A percentile compares a stretch with the other conserved stretches of the same genome.
Conservation (phyloP, 2,797 vertebrate species). For the Sibirionetta formosa region DNA sequence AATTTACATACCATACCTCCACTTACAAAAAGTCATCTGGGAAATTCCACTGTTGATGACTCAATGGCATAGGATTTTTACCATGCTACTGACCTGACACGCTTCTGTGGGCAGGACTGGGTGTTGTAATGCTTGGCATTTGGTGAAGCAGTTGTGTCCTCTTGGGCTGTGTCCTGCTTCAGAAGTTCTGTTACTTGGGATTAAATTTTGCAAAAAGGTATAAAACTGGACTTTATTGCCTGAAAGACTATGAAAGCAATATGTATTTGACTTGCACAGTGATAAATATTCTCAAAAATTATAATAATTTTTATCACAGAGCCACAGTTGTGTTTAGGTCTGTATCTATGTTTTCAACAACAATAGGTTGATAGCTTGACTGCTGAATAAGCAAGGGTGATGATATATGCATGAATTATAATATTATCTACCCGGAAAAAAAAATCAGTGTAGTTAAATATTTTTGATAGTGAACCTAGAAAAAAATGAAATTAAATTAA, state of each 20-base stretch:
- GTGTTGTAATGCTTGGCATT: not conserved
- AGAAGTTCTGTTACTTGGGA: not conserved
- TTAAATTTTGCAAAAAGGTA: not conserved
- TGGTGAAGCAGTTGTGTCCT: not conserved
- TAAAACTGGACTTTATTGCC: not conserved
- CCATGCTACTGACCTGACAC: not conserved
- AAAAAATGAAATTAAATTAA: no score
- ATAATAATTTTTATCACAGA: not conserved
- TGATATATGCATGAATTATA: not conserved
- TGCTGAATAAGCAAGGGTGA: not conserved
- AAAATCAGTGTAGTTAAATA: not conserved
- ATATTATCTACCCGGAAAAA: not conserved
- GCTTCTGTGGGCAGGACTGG: fast-evolving
- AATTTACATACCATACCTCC: not conserved
- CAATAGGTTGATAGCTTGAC: not conserved
- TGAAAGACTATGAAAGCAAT: not conserved
- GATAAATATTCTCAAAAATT: not conserved
- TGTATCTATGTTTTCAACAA: not conserved
- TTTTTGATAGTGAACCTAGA: not conserved
- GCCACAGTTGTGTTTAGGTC: not conserved
- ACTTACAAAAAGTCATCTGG: not conserved
- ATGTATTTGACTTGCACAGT: not conserved
- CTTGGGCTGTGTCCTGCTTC: not conserved
- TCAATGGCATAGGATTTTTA: not conserved
- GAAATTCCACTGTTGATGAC: not conserved